Base-by-base conservation (phyloP, 2,797 vertebrate genomes). In the Gadopsis marmoratus region DNA sequence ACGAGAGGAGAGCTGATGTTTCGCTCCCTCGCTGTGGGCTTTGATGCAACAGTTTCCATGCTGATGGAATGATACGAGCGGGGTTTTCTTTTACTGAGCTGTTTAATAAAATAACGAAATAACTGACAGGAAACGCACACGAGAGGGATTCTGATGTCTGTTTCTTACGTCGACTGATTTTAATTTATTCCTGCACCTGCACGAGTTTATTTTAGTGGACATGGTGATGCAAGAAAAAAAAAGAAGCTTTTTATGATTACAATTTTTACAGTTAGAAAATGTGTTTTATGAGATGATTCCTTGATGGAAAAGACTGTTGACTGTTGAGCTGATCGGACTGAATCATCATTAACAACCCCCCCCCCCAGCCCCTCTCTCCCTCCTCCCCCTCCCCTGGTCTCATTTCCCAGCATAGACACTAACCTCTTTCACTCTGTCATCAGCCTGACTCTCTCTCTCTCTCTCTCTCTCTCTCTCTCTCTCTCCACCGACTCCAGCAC, bases 371-470 rank as follows among this genome's bases (percentile, higher is more conserved):
- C 29, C n/a, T n/a, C n/a, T n/a, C n/a, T n/a, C n/a, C 21, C 7
- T 17, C 5, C 9, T 35, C 62, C 62, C 61, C 69, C 87, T 68
- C 83, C 78, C 78, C 80, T 83, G 83, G 72, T 92, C 92, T 91
- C 86, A 90, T 92, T 94, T 94, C 93, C 91, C 91, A 94, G 93
- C 92, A 93, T 85, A 94, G 89, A 92, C 92, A 93, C 92, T 93
- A 93, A 92, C 91, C 91, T 92, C 93, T 93, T 90, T 93, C 91
- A 92, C 91, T 91, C 86, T 88, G 91, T 92, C 92, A 92, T 91
- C 93, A 89, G 86, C 87, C 88, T 63, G 71, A 79, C 90, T 88
- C 88, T 87, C 91, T 88, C 87, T 23, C 84, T 83, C 86, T 66
- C 84, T 50, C 75, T 55, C 76, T 31, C 85, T 81, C 81, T 71